Base-by-base conservation (phyloP, 2,113 vertebrate genomes). In the Nibea coibor region DNA sequence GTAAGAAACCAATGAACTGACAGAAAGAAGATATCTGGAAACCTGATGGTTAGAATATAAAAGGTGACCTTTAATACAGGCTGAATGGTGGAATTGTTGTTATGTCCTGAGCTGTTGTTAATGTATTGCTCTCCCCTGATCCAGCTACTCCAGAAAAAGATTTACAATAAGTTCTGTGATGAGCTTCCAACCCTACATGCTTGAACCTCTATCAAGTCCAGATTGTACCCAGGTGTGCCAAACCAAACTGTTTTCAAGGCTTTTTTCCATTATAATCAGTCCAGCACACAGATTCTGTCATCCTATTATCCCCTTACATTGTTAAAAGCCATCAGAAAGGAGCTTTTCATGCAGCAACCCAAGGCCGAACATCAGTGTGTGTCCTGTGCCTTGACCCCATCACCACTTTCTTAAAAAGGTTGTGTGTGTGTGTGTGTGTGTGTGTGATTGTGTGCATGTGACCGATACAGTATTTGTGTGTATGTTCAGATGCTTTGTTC, bases 301-400 rank as follows among this genome's bases (percentile, higher is more conserved):
- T 57, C 48, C 68, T 39, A 53, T 77, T 72, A 83, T 72, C 51
- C 45, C n/a, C 28, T 48, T 24, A 75, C 53, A 43, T 56, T 5
- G 11, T 56, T 26, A 56, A 56, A 56, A 56, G 53, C 26, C 31
- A 54, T 47, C 31, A 69, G 26, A 48, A 71, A 56, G 26, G 58
- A 51, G 19, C 31, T 20, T n/a, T 59, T 56, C 71, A 56, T 71
- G 39, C 20, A 45, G 20, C 58, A 64, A 47, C 31, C 39, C 45
- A 76, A 76, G 80, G 80, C 53, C 7, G 24, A 61, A 75, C 50
- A 54, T 59, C 35, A 50, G 17, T 31, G 61, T 20, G 3, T 12
- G 5, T 45, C 15, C 59, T 71, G 43, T 2, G 54, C 56, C 47
- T 61, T 70, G 42, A 78, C 47, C 47, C 43, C 20, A 35, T 51